Percentiles rank a stretch among this genome's conserved stretches.
Evolutionary conservation across 2,888 invertebrate genomes (phyloP).

Genomic region (Drosophila lutescens): DNA sequence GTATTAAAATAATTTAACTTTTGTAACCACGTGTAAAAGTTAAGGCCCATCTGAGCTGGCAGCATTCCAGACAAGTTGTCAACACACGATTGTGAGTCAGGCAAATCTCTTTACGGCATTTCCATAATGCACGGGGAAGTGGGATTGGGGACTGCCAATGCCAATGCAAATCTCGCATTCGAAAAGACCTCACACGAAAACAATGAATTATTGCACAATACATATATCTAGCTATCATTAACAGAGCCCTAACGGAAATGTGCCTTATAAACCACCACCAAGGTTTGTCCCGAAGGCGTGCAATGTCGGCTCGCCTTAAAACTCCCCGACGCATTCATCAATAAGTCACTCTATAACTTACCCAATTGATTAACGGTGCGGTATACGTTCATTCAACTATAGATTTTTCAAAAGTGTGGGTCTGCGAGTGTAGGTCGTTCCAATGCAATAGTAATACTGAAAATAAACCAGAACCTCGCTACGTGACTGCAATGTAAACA

Average conservation of each 20-base stretch:
- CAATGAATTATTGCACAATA: conserved; percentile 51
- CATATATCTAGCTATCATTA: conserved; percentile 27
- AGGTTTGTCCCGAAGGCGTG: conserved; percentile 35
- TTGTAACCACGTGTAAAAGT: background rate
- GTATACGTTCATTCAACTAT: conserved; percentile 38
- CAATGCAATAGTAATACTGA: conserved; percentile 38
- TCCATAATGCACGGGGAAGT: conserved; percentile 31
- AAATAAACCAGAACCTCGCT: conserved; percentile 47
- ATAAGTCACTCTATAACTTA: conserved; percentile 46
- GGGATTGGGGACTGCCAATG: background rate
- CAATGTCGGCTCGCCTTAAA: conserved; percentile 37
- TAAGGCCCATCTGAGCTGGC: conserved; percentile 2
- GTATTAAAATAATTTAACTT: too few species aligned
- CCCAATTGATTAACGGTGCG: conserved; percentile 34
- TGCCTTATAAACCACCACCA: conserved; percentile 48
- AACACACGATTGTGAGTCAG: conserved; percentile 37
- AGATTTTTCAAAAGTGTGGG: conserved; percentile 25
- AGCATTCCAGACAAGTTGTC: conserved; percentile 42
- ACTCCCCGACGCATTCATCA: conserved; percentile 34
- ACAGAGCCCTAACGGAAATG: conserved; percentile 58
- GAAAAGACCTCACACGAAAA: conserved; percentile 33
- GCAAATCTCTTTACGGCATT: conserved; percentile 41
- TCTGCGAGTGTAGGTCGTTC: conserved; percentile 43
- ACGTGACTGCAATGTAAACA: conserved; percentile 64
- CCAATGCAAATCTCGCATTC: conserved; percentile 29